Percentiles rank a stretch among this genome's conserved stretches.
Evolutionary conservation across 2,888 invertebrate genomes (phyloP).

Genomic region (Metacarcinus magister): DNA sequence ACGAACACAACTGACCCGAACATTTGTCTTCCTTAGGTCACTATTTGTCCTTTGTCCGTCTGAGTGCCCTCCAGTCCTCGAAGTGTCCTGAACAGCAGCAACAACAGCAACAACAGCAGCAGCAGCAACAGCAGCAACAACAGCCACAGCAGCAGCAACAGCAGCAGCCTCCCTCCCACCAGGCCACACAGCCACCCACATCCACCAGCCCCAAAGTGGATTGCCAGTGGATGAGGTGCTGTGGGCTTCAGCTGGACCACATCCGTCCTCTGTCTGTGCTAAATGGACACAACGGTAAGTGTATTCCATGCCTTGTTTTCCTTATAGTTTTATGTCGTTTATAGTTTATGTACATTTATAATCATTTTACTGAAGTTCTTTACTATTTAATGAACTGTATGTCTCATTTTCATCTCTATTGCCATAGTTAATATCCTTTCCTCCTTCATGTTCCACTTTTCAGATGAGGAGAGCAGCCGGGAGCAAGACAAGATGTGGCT

Average conservation of each 20-base stretch:
- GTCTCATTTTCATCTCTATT: too few species aligned
- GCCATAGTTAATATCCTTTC: too few species aligned
- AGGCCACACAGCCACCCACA: neutral
- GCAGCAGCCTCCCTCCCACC: conserved; percentile 20
- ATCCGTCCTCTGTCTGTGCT: conserved; percentile 69
- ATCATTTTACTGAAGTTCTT: too few species aligned
- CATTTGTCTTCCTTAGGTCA: conserved; percentile 67
- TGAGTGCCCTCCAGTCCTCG: conserved; percentile 76
- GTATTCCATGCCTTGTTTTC: neutral
- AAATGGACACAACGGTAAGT: conserved; percentile 71
- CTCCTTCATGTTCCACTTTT: too few species aligned
- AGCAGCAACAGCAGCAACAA: conserved; percentile 64
- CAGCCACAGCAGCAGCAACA: conserved; percentile 45
- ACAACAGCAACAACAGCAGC: conserved; percentile 56
- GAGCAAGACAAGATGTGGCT: conserved; percentile 88
- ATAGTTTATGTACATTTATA: too few species aligned
- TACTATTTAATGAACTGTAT: too few species aligned
- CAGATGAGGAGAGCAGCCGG: conserved; percentile 40
- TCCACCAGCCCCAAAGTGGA: conserved; percentile 50
- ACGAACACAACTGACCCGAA: neutral
- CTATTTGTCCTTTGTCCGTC: conserved; percentile 81
- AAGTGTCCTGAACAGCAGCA: conserved; percentile 75
- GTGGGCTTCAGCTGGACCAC: conserved; percentile 78
- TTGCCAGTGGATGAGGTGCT: conserved; percentile 79
- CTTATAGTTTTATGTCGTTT: neutral